phyloP scores from a whole-genome alignment of 2,888 invertebrate genomes.

The Eilema depressum region DNA sequence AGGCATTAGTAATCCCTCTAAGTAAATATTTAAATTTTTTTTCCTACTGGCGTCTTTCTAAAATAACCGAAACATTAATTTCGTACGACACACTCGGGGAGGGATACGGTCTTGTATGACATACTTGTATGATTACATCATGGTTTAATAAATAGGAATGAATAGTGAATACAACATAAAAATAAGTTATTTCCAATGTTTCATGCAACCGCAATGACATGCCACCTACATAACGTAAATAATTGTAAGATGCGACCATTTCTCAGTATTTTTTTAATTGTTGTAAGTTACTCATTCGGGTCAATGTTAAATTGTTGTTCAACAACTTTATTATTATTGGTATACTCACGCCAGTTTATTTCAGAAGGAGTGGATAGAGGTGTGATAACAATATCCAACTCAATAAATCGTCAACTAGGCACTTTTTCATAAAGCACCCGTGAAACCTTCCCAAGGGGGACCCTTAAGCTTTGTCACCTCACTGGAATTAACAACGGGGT shows the following conservation, averaged over 20 bases:
- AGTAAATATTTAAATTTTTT: no score
- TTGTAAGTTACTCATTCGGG: constrained; percentile 25
- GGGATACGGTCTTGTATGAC: no score
- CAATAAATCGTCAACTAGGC: no score
- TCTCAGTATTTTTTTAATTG: constrained; percentile 30
- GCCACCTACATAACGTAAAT: constrained; percentile 6
- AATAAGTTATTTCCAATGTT: background rate
- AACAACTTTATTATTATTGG: background rate
- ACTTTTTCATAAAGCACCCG: background rate
- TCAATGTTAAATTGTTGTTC: constrained; percentile 25
- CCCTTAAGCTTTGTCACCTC: no score
- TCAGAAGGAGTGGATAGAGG: background rate
- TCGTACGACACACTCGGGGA: no score
- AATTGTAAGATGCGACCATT: constrained; percentile 17
- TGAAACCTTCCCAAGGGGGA: no score
- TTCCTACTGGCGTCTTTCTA: no score
- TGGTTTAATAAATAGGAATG: background rate
- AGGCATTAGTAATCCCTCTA: no score
- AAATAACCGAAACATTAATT: no score
- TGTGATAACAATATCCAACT: background rate
- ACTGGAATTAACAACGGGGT: no score
- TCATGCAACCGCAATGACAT: constrained; percentile 31
- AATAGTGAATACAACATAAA: constrained; percentile 3
- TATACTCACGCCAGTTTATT: background rate
- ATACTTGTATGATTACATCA: background rate